Conservation (phyloP, 2,113 vertebrate genomes). For the Ptilorrhoa leucosticta region DNA sequence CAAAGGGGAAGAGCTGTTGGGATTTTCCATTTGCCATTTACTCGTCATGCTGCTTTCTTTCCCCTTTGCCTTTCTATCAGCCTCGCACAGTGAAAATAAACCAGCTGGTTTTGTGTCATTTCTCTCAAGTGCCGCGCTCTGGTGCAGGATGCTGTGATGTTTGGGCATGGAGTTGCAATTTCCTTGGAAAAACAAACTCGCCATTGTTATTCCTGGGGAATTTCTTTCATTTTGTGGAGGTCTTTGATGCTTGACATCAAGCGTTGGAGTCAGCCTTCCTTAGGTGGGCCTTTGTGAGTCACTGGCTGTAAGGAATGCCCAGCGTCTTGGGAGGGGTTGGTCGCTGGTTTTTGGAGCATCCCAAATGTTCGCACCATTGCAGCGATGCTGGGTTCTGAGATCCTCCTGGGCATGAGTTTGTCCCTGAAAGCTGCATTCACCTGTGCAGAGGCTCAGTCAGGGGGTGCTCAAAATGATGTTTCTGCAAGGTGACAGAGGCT, state of each 20-base stretch:
- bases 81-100: background rate
- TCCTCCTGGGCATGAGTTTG: background rate
- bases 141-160: background rate
- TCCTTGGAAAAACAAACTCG: constrained; percentile 4
- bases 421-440: background rate
- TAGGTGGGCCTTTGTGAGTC: background rate
- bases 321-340: accelerated
- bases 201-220: background rate
- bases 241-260: constrained; percentile 26
- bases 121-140: background rate
- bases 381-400: background rate
- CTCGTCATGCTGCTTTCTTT: background rate
- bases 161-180: background rate
- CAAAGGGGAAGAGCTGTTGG: constrained; percentile 27
- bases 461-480: background rate
- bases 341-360: background rate
- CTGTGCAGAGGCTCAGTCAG: accelerated
- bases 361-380: too few relatives aligned
- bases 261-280: background rate
- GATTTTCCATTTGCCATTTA: constrained; percentile 38
- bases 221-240: background rate
- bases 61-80: background rate
- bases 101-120: background rate
- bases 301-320: background rate
- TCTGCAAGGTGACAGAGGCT: background rate